These are phyloP conservation scores for Falco rusticolus DNA, from an alignment of 2,797 vertebrate genomes.

Conservation along the genomic window DNA sequence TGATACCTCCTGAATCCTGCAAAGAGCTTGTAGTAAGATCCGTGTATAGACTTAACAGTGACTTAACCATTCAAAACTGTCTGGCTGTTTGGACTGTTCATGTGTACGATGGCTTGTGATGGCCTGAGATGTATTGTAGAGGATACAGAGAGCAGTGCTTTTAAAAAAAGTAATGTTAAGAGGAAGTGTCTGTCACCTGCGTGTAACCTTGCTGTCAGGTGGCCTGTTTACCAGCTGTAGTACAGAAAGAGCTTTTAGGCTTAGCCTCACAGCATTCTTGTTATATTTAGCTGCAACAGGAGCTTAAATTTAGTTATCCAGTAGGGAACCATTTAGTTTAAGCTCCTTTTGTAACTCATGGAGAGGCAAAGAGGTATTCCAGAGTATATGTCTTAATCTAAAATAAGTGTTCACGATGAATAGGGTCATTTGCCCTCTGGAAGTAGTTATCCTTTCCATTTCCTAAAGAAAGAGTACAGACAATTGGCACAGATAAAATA, in stretches of 20 bases:
- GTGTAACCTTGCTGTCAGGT: neutral
- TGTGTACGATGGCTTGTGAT: neutral
- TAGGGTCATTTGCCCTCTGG: neutral
- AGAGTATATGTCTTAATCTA: neutral
- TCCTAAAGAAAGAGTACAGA: neutral
- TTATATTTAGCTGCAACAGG: slow-evolving; percentile 4
- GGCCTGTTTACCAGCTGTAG: neutral
- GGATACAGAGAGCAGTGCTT: neutral
- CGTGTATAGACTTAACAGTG: neutral
- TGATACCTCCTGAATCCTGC: neutral
- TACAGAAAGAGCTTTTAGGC: neutral
- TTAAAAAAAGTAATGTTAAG: neutral
- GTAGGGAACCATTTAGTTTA: neutral
- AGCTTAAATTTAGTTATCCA: slow-evolving; percentile 13
- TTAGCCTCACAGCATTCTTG: neutral
- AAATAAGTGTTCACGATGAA: neutral
- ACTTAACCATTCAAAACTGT: neutral
- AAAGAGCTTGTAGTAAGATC: neutral
- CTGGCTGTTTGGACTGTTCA: neutral
- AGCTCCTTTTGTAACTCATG: neutral
- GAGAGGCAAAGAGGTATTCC: neutral
- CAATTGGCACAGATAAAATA: neutral
- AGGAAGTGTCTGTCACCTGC: neutral
- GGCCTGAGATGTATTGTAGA: neutral
- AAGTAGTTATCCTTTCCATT: neutral